Evolutionary conservation across 2,797 vertebrate species (phyloP).

Genomic region (Thripadectes ignobilis): DNA sequence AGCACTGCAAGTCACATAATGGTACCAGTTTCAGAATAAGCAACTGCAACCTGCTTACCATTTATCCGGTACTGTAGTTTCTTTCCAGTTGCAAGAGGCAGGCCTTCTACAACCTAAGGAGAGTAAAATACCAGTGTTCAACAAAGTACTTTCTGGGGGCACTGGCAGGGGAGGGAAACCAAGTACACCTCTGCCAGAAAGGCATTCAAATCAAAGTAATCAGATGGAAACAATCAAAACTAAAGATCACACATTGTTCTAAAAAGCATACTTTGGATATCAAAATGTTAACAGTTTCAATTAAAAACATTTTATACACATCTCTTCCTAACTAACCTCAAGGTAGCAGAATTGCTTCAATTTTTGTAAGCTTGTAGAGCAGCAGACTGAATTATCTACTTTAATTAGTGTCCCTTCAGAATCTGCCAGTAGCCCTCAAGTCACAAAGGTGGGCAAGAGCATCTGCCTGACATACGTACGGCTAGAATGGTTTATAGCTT

Average conservation of each 20-base stretch:
- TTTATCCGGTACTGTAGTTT: slow-evolving; percentile 91
- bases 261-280: neutral
- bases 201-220: neutral
- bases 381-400: neutral
- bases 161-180: neutral
- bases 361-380: rapidly evolving
- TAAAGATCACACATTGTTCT: neutral
- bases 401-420: neutral
- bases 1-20: neutral
- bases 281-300: neutral
- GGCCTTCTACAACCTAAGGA: slow-evolving; percentile 88
- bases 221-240: neutral
- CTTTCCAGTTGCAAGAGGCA: slow-evolving; percentile 83
- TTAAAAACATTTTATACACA: neutral
- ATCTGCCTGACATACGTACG: neutral
- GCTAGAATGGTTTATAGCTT: neutral
- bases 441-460: neutral
- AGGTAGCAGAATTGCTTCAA: neutral
- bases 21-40: neutral
- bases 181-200: neutral
- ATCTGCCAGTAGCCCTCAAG: neutral
- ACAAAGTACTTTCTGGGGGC: neutral
- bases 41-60: slow-evolving; percentile 76
- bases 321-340: neutral
- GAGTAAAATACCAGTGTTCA: neutral